phyloP scores from a whole-genome alignment of 2,888 invertebrate genomes.

The Leistus spinibarbis region DNA sequence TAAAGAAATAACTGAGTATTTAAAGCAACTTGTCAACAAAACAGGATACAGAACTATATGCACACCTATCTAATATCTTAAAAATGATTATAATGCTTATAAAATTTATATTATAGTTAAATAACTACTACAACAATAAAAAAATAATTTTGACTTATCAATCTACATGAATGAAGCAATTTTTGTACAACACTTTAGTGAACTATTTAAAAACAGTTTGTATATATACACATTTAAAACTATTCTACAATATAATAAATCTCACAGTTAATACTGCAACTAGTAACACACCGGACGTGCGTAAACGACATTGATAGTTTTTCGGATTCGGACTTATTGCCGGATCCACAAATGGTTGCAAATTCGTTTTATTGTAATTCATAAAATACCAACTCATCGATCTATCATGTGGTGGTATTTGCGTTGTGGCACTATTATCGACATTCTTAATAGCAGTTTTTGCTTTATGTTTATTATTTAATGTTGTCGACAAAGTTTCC shows the following conservation, averaged over 20 bases:
- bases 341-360: constrained; percentile 56
- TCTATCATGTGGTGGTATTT: constrained; percentile 59
- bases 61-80: not conserved
- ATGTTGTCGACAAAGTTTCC: constrained; percentile 41
- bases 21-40: not conserved
- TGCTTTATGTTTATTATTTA: constrained; percentile 43
- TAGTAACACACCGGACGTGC: constrained; percentile 16
- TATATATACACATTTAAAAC: constrained; percentile 18
- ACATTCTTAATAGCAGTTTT: constrained; percentile 39
- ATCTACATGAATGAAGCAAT: constrained; percentile 8
- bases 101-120: constrained; percentile 13
- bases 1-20: too few relatives aligned
- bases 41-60: not conserved
- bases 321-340: constrained; percentile 26
- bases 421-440: constrained; percentile 50
- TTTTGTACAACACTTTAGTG: constrained; percentile 34
- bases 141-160: not conserved
- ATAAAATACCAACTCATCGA: constrained; percentile 85
- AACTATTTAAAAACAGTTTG: constrained; percentile 7
- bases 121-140: not conserved
- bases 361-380: constrained; percentile 74
- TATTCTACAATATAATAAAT: not conserved
- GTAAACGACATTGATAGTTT: constrained; percentile 14
- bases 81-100: not conserved
- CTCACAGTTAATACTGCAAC: not conserved